phyloP scores from a whole-genome alignment of 2,797 vertebrate species.

The Gila robusta region DNA sequence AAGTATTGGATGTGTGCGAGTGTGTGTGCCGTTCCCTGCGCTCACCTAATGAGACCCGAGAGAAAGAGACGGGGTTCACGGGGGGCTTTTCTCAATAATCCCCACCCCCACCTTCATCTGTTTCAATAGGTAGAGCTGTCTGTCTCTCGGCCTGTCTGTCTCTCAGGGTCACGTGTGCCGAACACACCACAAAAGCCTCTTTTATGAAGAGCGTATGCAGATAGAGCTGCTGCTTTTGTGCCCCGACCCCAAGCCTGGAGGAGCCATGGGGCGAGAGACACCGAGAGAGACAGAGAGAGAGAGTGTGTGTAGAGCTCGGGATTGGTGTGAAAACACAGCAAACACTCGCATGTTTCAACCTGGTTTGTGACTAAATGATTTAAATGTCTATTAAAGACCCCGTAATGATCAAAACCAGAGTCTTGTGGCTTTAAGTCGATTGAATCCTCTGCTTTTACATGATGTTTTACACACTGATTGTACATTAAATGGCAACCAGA shows the following conservation, averaged over 20 bases:
- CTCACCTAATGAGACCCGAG: slow-evolving; percentile 50
- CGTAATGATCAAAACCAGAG: background rate
- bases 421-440: background rate
- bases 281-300: slow-evolving; percentile 15
- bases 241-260: slow-evolving; percentile 80
- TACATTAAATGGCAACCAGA: no score
- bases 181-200: slow-evolving; percentile 86
- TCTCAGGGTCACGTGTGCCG: slow-evolving; percentile 79
- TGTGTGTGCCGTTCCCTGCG: slow-evolving; percentile 9
- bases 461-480: background rate
- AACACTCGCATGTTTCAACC: background rate
- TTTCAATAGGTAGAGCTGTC: slow-evolving; percentile 39
- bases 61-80: slow-evolving; percentile 51
- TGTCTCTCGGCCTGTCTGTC: slow-evolving; percentile 47
- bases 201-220: slow-evolving; percentile 85
- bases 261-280: slow-evolving; percentile 62
- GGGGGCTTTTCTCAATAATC: slow-evolving; percentile 60
- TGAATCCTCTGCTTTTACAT: background rate
- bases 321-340: slow-evolving; percentile 42
- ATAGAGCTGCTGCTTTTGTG: slow-evolving; percentile 86
- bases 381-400: background rate
- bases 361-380: background rate
- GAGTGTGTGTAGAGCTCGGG: slow-evolving; percentile 29
- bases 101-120: slow-evolving; percentile 68
- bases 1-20: no score